Conservation (phyloP, 2,797 vertebrate genomes). For the Centropyge bicolor region DNA sequence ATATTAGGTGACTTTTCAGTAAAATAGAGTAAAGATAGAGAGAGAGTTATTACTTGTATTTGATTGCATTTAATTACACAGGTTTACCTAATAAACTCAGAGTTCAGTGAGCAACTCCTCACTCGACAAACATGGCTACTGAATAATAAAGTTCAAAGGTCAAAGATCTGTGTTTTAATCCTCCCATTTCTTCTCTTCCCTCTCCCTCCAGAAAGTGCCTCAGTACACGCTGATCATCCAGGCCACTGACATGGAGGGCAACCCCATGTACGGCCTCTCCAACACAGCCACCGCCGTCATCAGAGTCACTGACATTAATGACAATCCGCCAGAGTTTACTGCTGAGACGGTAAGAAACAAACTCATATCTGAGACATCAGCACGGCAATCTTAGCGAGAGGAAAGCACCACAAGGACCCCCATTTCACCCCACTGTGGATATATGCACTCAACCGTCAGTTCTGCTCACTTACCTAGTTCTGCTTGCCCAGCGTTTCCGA, state of each 20-base stretch:
- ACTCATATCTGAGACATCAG: conserved; percentile 30
- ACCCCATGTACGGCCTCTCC: conserved; percentile 95
- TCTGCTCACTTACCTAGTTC: conserved; percentile 64
- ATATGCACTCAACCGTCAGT: conserved; percentile 53
- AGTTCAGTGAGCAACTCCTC: not conserved
- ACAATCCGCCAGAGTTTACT: conserved; percentile 98
- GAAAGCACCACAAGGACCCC: conserved; percentile 38
- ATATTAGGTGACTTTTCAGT: not conserved
- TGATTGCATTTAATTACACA: not conserved
- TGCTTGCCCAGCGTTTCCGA: conserved; percentile 74
- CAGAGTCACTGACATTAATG: conserved; percentile 96
- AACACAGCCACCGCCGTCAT: conserved; percentile 98
- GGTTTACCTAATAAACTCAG: not conserved
- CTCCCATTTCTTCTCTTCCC: not conserved
- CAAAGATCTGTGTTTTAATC: conserved; percentile 9
- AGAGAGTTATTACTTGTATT: not conserved
- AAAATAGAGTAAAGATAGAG: not conserved
- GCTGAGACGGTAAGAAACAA: conserved; percentile 90
- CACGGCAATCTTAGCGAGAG: conserved; percentile 5
- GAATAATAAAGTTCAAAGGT: conserved; percentile 7
- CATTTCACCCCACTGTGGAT: conserved; percentile 46
- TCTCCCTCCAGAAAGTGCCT: conserved; percentile 92
- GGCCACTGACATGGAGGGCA: conserved; percentile 99
- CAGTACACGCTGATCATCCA: conserved; percentile 99
- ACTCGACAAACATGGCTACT: not conserved